Percentiles rank a stretch among this genome's conserved stretches.
Evolutionary conservation across 2,888 invertebrate genomes (phyloP).

Genomic region (Oxytorus armatus): DNA sequence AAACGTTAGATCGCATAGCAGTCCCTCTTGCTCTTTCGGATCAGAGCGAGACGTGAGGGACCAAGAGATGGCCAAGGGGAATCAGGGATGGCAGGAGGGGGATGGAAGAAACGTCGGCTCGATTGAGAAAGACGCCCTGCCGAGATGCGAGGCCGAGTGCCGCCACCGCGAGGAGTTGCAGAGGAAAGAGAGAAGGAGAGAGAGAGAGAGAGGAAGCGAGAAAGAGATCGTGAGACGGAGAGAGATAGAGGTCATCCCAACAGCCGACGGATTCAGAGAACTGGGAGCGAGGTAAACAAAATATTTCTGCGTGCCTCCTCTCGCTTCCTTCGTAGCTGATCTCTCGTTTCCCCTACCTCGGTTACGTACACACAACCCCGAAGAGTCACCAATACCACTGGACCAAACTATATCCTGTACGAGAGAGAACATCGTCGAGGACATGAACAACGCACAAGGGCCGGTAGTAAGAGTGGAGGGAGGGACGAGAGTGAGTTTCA

Average conservation of each 20-base stretch:
- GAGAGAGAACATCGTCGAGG: conserved; percentile 29
- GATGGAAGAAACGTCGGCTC: conserved; percentile 66
- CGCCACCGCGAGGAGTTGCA: conserved; percentile 62
- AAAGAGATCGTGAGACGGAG: too few relatives aligned
- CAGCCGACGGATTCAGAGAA: conserved; percentile 82
- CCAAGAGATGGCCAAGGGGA: conserved; percentile 36
- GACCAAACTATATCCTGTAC: not conserved
- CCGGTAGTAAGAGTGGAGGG: conserved; percentile 33
- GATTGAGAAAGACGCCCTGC: conserved; percentile 76
- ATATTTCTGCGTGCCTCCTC: conserved; percentile 78
- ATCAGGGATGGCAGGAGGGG: conserved; percentile 6
- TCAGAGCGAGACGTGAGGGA: conserved; percentile 15
- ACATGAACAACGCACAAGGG: conserved; percentile 30
- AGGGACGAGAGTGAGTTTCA: conserved; percentile 44
- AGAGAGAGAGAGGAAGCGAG: conserved; percentile 32
- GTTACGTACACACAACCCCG: conserved; percentile 2
- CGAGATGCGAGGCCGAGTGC: conserved; percentile 73
- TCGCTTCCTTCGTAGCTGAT: conserved; percentile 33
- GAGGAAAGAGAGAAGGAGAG: conserved; percentile 16
- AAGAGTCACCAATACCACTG: conserved; percentile 16
- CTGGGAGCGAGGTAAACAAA: conserved; percentile 83
- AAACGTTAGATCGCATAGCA: conserved; percentile 46
- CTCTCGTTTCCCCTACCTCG: conserved; percentile 21
- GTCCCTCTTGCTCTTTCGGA: conserved; percentile 19
- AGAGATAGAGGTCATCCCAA: conserved; percentile 55